phyloP scores from a whole-genome alignment of 2,888 invertebrate genomes.

The Trimorus sp. region DNA sequence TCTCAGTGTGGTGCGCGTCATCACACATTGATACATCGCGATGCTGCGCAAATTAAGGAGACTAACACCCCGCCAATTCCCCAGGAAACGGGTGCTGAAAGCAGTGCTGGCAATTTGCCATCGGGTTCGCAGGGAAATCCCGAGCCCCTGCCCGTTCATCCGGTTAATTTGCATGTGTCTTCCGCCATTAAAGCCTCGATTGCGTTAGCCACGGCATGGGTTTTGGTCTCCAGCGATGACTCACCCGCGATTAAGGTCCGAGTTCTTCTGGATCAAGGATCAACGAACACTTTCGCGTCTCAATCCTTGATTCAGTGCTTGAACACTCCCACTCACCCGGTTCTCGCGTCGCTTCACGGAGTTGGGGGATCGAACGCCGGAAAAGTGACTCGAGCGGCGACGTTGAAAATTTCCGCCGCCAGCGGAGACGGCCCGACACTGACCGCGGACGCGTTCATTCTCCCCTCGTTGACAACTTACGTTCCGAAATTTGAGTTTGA shows the following conservation, averaged over 20 bases:
- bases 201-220: no score
- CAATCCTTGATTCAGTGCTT: not conserved
- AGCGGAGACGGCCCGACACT: not conserved
- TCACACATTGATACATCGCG: no score
- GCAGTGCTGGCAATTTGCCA: no score
- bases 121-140: no score
- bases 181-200: no score
- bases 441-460: conserved; percentile 19
- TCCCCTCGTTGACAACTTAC: conserved; percentile 18
- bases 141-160: no score
- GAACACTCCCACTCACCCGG: not conserved
- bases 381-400: not conserved
- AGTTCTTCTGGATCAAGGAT: not conserved
- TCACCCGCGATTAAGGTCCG: not conserved
- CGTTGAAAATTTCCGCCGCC: not conserved
- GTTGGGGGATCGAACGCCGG: not conserved
- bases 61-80: no score
- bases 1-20: no score
- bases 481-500: not conserved
- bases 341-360: conserved; percentile 1
- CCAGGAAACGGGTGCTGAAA: no score
- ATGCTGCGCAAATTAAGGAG: no score
- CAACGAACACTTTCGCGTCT: not conserved
- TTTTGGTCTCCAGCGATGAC: no score
- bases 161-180: no score